Percentiles rank a stretch among this genome's conserved stretches.
Conservation (phyloP, 2,113 vertebrate species). For the Podiceps cristatus region DNA sequence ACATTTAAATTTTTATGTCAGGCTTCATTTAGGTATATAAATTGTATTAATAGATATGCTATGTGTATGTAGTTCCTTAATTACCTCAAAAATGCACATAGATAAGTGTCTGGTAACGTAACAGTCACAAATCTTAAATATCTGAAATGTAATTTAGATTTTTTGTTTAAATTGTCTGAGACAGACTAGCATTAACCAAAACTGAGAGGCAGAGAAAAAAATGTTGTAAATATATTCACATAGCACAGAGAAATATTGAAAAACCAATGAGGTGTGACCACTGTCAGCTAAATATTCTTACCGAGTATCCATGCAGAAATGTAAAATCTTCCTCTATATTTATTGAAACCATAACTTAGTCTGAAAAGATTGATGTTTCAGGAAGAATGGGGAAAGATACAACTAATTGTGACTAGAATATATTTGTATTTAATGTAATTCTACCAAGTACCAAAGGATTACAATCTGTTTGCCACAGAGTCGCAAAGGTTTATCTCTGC, state of each 20-base stretch:
- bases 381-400: neutral
- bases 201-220: neutral
- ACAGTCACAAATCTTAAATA: neutral
- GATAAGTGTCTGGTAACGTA: neutral
- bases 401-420: neutral
- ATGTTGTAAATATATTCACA: neutral
- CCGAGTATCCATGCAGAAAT: neutral
- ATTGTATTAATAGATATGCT: neutral
- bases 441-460: neutral
- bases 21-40: neutral
- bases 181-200: neutral
- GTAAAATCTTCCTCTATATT: neutral
- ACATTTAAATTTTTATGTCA: neutral
- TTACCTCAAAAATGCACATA: neutral
- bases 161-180: neutral
- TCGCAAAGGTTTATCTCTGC: neutral
- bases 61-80: neutral
- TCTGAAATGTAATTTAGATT: neutral
- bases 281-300: constrained; percentile 6
- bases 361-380: constrained; percentile 7
- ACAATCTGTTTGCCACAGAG: neutral
- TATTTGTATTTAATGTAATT: constrained; percentile 4
- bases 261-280: neutral
- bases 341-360: constrained; percentile 33
- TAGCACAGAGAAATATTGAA: neutral